These are phyloP conservation scores for Arctocebus calabarensis DNA, from an alignment of 2,797 vertebrate species.

Conservation along the genomic window DNA sequence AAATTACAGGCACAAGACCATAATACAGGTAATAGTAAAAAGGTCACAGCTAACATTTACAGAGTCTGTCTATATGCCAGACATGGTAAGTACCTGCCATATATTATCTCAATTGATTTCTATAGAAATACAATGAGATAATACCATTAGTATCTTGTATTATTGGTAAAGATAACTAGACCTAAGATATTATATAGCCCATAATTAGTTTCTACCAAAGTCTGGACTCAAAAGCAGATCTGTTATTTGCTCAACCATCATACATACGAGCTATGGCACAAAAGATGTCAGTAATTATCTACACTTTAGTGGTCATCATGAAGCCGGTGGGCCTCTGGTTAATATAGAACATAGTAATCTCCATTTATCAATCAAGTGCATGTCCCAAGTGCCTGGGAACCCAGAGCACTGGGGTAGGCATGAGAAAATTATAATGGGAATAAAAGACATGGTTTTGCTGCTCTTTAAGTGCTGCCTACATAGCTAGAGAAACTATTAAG, in stretches of 20 bases:
- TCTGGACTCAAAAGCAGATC: not conserved
- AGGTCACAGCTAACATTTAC: not conserved
- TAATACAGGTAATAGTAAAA: not conserved
- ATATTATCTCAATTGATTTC: not conserved
- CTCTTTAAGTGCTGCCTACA: not conserved
- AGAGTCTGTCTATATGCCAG: not conserved
- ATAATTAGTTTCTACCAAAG: slow-evolving; percentile 39
- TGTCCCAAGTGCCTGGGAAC: not conserved
- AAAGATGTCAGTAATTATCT: not conserved
- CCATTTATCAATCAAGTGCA: not conserved
- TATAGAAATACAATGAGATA: not conserved
- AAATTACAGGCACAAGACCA: not conserved
- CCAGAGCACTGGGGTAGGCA: not conserved
- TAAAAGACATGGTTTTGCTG: not conserved
- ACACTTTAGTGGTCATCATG: not conserved
- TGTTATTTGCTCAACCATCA: slow-evolving; percentile 29
- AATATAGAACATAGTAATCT: not conserved
- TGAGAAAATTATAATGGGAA: not conserved
- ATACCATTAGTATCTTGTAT: not conserved
- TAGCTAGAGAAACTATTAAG: not conserved
- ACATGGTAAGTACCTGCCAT: not conserved
- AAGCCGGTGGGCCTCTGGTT: not conserved
- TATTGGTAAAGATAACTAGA: not conserved
- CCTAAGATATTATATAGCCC: not conserved
- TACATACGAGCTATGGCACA: not conserved